Percentiles rank a stretch among this genome's conserved stretches.
phyloP scores from a whole-genome alignment of 2,797 vertebrate genomes.

The Clarias platycephalus region DNA sequence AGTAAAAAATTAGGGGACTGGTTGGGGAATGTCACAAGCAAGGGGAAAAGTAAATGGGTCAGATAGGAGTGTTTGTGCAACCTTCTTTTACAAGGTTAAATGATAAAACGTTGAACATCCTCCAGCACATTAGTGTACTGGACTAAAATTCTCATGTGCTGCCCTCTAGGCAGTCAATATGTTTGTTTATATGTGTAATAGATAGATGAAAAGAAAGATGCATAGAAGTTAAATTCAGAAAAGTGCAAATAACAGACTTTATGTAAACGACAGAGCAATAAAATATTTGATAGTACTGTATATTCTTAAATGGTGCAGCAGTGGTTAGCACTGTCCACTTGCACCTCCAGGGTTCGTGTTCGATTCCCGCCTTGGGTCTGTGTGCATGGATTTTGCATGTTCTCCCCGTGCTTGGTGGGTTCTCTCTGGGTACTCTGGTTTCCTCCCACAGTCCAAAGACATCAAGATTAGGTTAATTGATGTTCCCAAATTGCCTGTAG shows the following conservation, averaged over 20 bases:
- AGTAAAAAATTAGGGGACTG: not conserved
- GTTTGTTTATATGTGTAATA: not conserved
- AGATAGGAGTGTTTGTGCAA: constrained; percentile 29
- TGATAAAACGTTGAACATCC: constrained; percentile 7
- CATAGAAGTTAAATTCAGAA: not conserved
- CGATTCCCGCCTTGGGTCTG: too few relatives aligned
- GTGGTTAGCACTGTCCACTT: too few relatives aligned
- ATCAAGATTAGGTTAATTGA: too few relatives aligned
- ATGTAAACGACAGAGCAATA: not conserved
- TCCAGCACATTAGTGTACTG: not conserved
- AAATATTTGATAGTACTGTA: not conserved
- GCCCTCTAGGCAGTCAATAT: not conserved
- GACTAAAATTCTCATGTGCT: not conserved
- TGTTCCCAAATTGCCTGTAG: too few relatives aligned
- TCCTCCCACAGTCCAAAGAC: too few relatives aligned
- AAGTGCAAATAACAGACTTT: not conserved
- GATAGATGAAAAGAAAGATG: not conserved
- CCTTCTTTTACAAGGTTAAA: constrained; percentile 13
- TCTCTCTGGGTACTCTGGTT: too few relatives aligned
- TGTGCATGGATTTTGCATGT: too few relatives aligned
- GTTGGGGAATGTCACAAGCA: constrained; percentile 14
- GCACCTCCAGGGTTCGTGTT: too few relatives aligned
- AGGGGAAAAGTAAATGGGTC: constrained; percentile 24
- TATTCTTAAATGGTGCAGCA: not conserved
- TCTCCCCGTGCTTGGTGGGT: too few relatives aligned